phyloP scores from a whole-genome alignment of 1,140 invertebrate genomes.

The Artemia franciscana region DNA sequence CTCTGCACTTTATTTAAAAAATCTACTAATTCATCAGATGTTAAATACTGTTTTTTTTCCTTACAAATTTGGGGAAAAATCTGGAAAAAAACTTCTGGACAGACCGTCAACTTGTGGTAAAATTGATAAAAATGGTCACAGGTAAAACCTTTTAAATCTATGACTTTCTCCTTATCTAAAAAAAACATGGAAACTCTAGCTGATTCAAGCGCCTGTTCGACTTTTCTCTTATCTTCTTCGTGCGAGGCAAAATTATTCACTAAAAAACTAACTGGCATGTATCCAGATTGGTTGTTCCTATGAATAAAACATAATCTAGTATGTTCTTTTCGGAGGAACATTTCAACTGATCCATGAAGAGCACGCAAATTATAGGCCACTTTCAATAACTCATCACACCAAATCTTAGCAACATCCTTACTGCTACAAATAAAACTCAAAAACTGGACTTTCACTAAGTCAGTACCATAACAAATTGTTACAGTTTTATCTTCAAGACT shows the following conservation, averaged over 20 bases:
- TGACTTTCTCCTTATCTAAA: conserved; percentile 35
- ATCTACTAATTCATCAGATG: conserved; percentile 64
- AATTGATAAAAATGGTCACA: conserved; percentile 85
- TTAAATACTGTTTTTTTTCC: conserved; percentile 51
- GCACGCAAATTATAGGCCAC: conserved; percentile 73
- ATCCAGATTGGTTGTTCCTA: conserved; percentile 60
- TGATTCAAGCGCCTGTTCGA: conserved; percentile 72
- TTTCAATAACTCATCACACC: conserved; percentile 68
- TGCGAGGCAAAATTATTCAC: conserved; percentile 50
- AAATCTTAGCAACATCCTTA: conserved; percentile 68
- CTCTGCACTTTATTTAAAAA: conserved; percentile 91
- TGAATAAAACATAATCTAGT: conserved; percentile 58
- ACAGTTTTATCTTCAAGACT: conserved; percentile 85
- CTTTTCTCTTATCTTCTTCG: conserved; percentile 74
- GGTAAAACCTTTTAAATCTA: conserved; percentile 59
- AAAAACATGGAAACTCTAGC: conserved; percentile 30
- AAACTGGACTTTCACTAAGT: conserved; percentile 77
- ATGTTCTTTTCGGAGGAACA: conserved; percentile 71
- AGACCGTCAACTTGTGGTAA: conserved; percentile 65
- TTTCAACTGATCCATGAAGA: conserved; percentile 59
- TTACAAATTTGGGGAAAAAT: conserved; percentile 56
- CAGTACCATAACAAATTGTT: conserved; percentile 65
- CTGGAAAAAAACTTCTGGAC: conserved; percentile 68
- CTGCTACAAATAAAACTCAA: conserved; percentile 78
- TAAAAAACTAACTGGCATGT: conserved; percentile 39